Percentiles rank a stretch among this genome's conserved stretches.
These are phyloP conservation scores for Chelonus formosanus DNA, from an alignment of 2,888 invertebrate genomes.

Conservation along the genomic window DNA sequence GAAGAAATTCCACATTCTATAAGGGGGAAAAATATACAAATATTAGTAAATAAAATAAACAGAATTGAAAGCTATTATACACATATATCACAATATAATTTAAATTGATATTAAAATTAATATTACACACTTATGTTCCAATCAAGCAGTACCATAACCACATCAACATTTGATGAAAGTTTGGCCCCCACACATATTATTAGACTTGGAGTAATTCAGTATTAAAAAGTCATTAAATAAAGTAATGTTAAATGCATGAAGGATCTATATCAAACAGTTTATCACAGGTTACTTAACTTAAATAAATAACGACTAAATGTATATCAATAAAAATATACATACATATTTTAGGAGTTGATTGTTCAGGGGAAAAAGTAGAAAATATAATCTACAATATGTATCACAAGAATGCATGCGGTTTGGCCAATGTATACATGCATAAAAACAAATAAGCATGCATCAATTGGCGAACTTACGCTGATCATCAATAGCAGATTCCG, in stretches of 20 bases:
- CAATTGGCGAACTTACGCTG: slow-evolving; percentile 63
- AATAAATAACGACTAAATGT: no score
- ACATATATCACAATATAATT: no score
- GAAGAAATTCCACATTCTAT: slow-evolving; percentile 89
- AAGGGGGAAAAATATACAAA: slow-evolving; percentile 47
- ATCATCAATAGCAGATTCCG: slow-evolving; percentile 70
- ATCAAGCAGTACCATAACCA: not conserved
- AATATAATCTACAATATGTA: not conserved
- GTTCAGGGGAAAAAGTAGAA: not conserved
- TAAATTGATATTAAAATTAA: no score
- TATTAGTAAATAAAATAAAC: no score
- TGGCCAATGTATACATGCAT: slow-evolving; percentile 16
- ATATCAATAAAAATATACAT: no score
- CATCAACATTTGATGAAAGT: not conserved
- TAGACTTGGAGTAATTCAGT: slow-evolving; percentile 27
- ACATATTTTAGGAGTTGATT: not conserved
- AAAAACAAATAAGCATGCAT: slow-evolving; percentile 15
- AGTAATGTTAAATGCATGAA: not conserved
- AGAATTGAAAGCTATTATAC: no score
- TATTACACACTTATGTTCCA: slow-evolving; percentile 1
- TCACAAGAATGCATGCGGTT: not conserved
- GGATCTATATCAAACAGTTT: no score
- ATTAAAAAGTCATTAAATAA: not conserved
- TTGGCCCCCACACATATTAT: not conserved
- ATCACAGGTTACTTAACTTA: no score